A percentile compares a stretch with the other conserved stretches of the same genome.
phyloP scores from a whole-genome alignment of 1,140 invertebrate genomes.

The Orussus abietinus region DNA sequence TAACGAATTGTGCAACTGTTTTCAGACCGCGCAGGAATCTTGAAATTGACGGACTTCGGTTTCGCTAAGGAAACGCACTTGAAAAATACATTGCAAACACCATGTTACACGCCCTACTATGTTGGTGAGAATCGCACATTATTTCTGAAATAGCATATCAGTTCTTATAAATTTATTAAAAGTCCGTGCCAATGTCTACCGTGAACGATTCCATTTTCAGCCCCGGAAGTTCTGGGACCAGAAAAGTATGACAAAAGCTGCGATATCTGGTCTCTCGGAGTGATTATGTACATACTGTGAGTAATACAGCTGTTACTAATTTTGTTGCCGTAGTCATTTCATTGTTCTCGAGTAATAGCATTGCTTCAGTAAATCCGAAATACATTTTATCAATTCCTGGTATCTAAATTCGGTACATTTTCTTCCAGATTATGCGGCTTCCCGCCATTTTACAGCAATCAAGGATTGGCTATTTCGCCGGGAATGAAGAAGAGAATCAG shows the following conservation, averaged over 20 bases:
- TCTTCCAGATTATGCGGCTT: conserved; percentile 85
- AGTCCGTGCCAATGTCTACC: background rate
- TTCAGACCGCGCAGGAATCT: conserved; percentile 65
- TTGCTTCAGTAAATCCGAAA: too few species aligned
- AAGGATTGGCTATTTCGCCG: conserved; percentile 94
- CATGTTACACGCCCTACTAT: conserved; percentile 98
- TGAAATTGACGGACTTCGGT: conserved; percentile 99
- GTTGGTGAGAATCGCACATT: conserved; percentile 64
- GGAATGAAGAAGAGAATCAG: conserved; percentile 99
- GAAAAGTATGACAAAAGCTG: conserved; percentile 99
- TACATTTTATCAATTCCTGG: conserved; percentile 26
- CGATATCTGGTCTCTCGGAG: conserved; percentile 97
- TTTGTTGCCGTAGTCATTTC: too few species aligned
- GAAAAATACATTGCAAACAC: conserved; percentile 88
- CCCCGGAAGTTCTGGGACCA: conserved; percentile 92
- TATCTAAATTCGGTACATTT: too few species aligned
- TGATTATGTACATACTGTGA: conserved; percentile 97
- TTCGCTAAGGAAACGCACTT: conserved; percentile 95
- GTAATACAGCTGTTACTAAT: too few species aligned
- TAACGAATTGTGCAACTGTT: conserved; percentile 16
- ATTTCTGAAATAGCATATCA: background rate
- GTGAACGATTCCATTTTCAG: conserved; percentile 50
- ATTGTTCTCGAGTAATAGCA: too few species aligned
- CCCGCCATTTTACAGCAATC: conserved; percentile 97
- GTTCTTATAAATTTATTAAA: conserved; percentile 4